Base-by-base conservation (phyloP, 1,140 invertebrate species). In the Panagrolaimus sp. region DNA sequence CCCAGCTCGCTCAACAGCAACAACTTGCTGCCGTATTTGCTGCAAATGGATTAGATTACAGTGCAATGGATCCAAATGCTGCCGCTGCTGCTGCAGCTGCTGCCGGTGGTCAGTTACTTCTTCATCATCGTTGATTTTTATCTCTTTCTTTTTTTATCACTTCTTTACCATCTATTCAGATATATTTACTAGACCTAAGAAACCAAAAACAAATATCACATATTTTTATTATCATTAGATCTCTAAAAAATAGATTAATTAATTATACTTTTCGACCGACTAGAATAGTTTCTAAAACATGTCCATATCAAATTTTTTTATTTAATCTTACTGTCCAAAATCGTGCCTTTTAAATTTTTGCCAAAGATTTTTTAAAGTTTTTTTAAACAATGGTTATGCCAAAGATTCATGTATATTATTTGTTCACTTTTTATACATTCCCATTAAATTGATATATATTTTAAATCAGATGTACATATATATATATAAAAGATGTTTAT, bases 101-200 rank as follows among this genome's bases (percentile, higher is more conserved):
- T 27, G 51, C 51, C n/a, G 51, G 51, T 20, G 51, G 51, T 57
- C 51, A 57, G 51, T 57, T 57, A 57, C n/a, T 57, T 57, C 20
- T 57, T 57, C 51, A 16, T 25, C 51, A 57, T n/a, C n/a, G n/a
- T 57, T 57, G 20, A 57, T 1, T 51, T 27, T 27, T 27, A 4
- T 57, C 20, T 13, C 8, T 25, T 16, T 23, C 20, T 57, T 25
- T 57, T 16, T 57, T n/a, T n/a, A n/a, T 7, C 31, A 38, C 2
- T 38, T 38, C 31, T 38, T 38, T 38, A 38, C 7, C 31, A 38
- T 7, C 2, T 38, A 38, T 38, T 38, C n/a, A 38, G 31, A 38
- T 38, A 38, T 38, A n/a, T n/a, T n/a, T 38, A 38, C 11, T 25
- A 57, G 51, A 57, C 48, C 48, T 13, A 51, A 51, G n/a, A 51